Conservation (phyloP, 2,113 vertebrate genomes). For the Nanger granti region DNA sequence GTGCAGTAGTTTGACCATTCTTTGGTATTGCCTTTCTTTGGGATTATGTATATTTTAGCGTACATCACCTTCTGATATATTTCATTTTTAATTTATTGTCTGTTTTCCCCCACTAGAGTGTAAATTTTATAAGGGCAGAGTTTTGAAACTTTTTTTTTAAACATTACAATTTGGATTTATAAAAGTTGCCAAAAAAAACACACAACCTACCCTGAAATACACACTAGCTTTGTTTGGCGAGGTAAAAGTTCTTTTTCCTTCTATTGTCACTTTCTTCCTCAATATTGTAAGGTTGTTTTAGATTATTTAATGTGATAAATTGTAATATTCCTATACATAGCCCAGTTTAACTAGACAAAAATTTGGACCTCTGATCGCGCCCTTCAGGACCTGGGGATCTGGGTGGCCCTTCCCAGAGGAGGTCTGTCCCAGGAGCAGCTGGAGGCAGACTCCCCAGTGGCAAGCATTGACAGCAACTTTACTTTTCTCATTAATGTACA, state of each 20-base stretch:
- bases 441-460: not conserved
- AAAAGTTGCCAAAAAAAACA: not conserved
- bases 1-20: no score
- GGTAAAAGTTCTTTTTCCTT: not conserved
- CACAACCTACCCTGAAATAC: not conserved
- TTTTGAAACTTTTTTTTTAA: not conserved
- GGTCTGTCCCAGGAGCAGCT: not conserved
- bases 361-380: not conserved
- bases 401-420: no score
- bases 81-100: not conserved
- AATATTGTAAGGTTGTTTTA: not conserved
- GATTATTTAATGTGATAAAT: not conserved
- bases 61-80: not conserved
- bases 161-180: not conserved
- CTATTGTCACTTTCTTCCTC: not conserved
- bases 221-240: not conserved
- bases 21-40: no score
- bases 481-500: not conserved
- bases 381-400: not conserved
- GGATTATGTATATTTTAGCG: not conserved
- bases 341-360: not conserved
- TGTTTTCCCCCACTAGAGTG: not conserved
- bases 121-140: not conserved
- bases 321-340: not conserved
- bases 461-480: not conserved